Percentiles rank a stretch among this genome's conserved stretches.
These are phyloP conservation scores for Lasioglossum lativentre DNA, from an alignment of 2,888 invertebrate genomes.

Conservation along the genomic window DNA sequence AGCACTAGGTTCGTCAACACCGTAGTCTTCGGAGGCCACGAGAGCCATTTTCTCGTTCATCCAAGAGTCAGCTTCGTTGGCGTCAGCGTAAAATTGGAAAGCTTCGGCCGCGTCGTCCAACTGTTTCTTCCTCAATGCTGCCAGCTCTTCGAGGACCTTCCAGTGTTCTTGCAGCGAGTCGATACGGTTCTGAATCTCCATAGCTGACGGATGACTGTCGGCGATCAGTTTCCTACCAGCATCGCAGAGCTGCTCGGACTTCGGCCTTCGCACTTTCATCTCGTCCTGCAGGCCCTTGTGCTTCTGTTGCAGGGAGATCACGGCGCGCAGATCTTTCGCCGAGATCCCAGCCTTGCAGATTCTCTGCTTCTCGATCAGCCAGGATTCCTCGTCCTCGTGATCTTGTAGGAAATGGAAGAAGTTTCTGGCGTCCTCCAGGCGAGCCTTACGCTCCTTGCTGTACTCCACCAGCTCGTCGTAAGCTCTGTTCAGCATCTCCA, in stretches of 20 bases:
- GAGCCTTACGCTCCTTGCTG: conserved; percentile 91
- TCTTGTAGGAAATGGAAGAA: conserved; percentile 98
- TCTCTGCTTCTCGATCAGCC: conserved; percentile 97
- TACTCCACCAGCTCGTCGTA: conserved; percentile 91
- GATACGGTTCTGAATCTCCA: conserved; percentile 93
- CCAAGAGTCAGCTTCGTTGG: conserved; percentile 99
- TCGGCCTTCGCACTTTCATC: conserved; percentile 91
- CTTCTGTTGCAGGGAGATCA: conserved; percentile 95
- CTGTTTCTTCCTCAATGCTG: conserved; percentile 90
- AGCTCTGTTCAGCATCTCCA: conserved; percentile 91
- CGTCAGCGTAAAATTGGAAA: conserved; percentile 98
- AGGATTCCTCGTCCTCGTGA: conserved; percentile 98
- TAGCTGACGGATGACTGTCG: conserved; percentile 92
- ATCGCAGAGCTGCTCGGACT: conserved; percentile 89
- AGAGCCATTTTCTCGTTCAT: conserved; percentile 97
- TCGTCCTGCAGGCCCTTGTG: conserved; percentile 96
- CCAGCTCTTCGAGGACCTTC: conserved; percentile 94
- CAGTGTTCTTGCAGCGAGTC: conserved; percentile 93
- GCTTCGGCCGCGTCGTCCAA: conserved; percentile 96
- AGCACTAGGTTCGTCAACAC: conserved; percentile 96
- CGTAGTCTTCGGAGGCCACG: conserved; percentile 95
- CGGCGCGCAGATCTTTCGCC: conserved; percentile 96
- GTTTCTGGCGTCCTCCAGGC: conserved; percentile 96
- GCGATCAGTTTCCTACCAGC: conserved; percentile 91
- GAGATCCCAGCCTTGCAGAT: conserved; percentile 97